These are phyloP conservation scores for Amyelois transitella DNA, from an alignment of 1,140 invertebrate genomes.

Conservation along the genomic window DNA sequence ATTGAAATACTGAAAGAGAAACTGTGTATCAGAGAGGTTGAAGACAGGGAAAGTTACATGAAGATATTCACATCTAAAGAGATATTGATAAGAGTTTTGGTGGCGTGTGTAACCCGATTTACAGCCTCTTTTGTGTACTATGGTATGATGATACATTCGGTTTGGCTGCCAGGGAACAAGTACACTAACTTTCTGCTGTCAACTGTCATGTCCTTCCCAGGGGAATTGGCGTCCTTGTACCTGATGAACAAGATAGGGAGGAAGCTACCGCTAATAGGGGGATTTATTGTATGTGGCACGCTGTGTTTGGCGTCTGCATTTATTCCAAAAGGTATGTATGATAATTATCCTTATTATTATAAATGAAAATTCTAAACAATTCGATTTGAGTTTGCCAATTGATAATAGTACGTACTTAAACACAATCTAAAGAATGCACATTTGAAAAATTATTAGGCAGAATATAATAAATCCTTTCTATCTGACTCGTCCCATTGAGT, in stretches of 20 bases:
- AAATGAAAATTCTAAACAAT: too few species aligned
- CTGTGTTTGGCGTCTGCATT: conserved; percentile 31
- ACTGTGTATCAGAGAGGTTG: conserved; percentile 26
- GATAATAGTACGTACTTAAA: too few species aligned
- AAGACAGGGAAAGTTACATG: conserved; percentile 27
- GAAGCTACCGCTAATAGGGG: conserved; percentile 72
- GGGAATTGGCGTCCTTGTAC: conserved; percentile 78
- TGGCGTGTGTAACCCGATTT: conserved; percentile 76
- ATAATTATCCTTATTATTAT: too few species aligned
- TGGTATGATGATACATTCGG: conserved; percentile 84
- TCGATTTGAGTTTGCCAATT: too few species aligned
- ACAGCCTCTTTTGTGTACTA: conserved; percentile 84
- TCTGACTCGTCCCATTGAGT: too few species aligned
- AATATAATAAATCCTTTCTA: too few species aligned
- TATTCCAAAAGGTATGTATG: conserved; percentile 42
- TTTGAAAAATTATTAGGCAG: too few species aligned
- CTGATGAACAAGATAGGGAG: conserved; percentile 78
- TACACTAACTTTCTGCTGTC: conserved; percentile 81
- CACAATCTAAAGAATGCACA: too few species aligned
- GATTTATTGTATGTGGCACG: conserved; percentile 76
- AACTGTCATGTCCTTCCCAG: conserved; percentile 80
- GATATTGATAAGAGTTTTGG: conserved; percentile 36
- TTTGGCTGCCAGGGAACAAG: conserved; percentile 80
- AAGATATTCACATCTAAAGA: conserved; percentile 38
- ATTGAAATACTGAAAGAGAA: conserved; percentile 32